Conservation (phyloP, 1,140 invertebrate genomes). For the Macrotrachela quadricornifera region DNA sequence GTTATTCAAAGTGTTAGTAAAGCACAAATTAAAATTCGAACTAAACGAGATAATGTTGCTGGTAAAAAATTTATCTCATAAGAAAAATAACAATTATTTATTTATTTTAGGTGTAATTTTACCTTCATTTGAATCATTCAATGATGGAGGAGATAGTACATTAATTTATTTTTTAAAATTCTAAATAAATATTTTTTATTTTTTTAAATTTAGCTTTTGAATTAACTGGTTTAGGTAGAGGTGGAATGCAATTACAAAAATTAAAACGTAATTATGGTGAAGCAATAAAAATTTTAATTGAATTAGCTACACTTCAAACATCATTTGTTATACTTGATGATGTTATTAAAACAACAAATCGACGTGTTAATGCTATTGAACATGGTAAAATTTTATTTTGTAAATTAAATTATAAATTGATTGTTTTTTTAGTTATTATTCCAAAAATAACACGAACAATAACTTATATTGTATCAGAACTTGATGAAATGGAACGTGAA, state of each 20-base stretch:
- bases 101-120: slow-evolving; percentile 54
- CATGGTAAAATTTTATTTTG: too few species aligned
- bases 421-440: slow-evolving; percentile 63
- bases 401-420: neutral
- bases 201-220: slow-evolving; percentile 42
- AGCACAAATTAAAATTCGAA: slow-evolving; percentile 91
- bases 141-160: slow-evolving; percentile 62
- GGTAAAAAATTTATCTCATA: slow-evolving; percentile 35
- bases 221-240: slow-evolving; percentile 68
- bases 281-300: slow-evolving; percentile 71
- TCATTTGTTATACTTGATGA: slow-evolving; percentile 89
- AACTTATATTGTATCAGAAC: slow-evolving; percentile 85
- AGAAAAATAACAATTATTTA: neutral
- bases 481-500: slow-evolving; percentile 94
- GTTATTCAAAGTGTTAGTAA: slow-evolving; percentile 98
- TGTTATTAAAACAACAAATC: slow-evolving; percentile 87
- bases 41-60: slow-evolving; percentile 97
- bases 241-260: slow-evolving; percentile 77
- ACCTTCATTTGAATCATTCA: slow-evolving; percentile 82
- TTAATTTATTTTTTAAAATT: neutral
- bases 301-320: slow-evolving; percentile 79
- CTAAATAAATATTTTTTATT: neutral
- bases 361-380: slow-evolving; percentile 97
- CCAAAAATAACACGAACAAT: slow-evolving; percentile 87
- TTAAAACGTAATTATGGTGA: slow-evolving; percentile 81